Conservation (phyloP, 2,113 vertebrate genomes). For the Aviceda subcristata region DNA sequence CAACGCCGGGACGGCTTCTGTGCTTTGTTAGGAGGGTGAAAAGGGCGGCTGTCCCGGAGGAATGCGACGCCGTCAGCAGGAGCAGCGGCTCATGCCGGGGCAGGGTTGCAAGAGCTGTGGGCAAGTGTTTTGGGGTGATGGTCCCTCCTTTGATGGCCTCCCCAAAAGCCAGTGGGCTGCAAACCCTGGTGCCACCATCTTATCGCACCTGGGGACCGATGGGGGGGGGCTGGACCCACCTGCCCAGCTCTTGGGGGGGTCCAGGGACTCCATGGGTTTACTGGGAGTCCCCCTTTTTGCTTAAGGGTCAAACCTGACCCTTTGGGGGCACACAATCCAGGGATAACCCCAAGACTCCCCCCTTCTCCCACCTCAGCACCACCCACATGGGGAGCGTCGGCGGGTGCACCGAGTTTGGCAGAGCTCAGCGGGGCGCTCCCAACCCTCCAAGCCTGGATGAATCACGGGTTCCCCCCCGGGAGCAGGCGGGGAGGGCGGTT, state of each 20-base stretch:
- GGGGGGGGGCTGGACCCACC: fast-evolving
- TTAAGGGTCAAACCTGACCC: too few relatives aligned
- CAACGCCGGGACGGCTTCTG: neutral
- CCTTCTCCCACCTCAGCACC: neutral
- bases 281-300: neutral
- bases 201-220: fast-evolving
- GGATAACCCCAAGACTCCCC: neutral
- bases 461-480: conserved; percentile 4
- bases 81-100: neutral
- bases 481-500: neutral
- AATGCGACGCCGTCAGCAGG: conserved; percentile 48
- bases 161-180: neutral
- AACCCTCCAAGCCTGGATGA: neutral
- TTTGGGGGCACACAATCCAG: neutral
- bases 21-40: neutral
- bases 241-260: fast-evolving
- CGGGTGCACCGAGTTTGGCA: neutral
- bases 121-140: neutral
- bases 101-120: neutral
- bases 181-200: fast-evolving
- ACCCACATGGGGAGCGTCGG: neutral
- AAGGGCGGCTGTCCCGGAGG: neutral
- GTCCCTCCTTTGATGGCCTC: fast-evolving
- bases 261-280: too few relatives aligned
- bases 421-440: conserved; percentile 29